A percentile compares a stretch with the other conserved stretches of the same genome.
Conservation (phyloP, 1,140 invertebrate species). For the Bombus huntii region DNA sequence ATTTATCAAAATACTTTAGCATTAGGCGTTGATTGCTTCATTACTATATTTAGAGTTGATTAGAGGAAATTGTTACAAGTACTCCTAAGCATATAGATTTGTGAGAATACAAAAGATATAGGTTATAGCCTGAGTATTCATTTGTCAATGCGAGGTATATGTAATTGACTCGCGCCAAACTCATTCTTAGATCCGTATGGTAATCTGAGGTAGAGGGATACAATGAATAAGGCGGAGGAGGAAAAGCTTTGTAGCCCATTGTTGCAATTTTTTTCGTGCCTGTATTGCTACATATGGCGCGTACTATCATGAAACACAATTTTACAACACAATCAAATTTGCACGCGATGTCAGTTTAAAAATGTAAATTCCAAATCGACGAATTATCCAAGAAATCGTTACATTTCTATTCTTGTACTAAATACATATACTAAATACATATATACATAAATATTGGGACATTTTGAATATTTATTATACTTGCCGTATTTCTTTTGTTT, state of each 20-base stretch:
- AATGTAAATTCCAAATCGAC: too few species aligned
- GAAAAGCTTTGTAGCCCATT: conserved; percentile 23
- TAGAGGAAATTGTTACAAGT: neutral
- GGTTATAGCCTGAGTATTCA: neutral
- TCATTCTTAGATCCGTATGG: conserved; percentile 14
- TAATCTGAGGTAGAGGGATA: neutral
- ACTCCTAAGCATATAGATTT: neutral
- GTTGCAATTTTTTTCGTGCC: neutral
- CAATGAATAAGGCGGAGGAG: conserved; percentile 25
- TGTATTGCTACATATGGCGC: neutral
- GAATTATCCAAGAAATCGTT: too few species aligned
- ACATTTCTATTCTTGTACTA: too few species aligned
- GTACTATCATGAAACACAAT: neutral
- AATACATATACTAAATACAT: neutral
- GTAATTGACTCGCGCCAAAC: conserved; percentile 1
- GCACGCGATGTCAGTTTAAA: too few species aligned
- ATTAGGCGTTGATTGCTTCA: neutral
- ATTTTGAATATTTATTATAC: neutral
- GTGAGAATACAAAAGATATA: neutral
- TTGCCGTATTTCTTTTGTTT: neutral
- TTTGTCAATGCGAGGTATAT: neutral
- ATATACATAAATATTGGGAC: neutral
- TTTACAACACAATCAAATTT: neutral
- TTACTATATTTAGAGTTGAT: neutral
- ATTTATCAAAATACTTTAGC: neutral